Conservation (phyloP, 2,888 invertebrate species). For the Escarpia spicata region DNA sequence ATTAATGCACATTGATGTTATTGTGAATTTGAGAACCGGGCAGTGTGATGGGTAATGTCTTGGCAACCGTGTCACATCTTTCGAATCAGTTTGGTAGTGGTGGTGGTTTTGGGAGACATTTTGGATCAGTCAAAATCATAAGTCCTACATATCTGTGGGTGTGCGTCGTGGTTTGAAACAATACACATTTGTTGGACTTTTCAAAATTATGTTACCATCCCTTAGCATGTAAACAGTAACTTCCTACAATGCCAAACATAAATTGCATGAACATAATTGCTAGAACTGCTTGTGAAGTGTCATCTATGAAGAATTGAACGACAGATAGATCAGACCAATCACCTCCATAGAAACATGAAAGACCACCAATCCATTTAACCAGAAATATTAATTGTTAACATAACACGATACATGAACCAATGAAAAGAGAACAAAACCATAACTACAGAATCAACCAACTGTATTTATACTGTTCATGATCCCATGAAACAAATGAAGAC, state of each 20-base stretch:
- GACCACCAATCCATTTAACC: neutral
- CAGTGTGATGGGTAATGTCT: too few relatives aligned
- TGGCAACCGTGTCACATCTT: too few relatives aligned
- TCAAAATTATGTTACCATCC: too few relatives aligned
- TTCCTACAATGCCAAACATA: neutral
- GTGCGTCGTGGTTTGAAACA: too few relatives aligned
- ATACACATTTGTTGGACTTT: too few relatives aligned
- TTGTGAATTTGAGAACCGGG: too few relatives aligned
- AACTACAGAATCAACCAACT: neutral
- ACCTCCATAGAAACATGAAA: neutral
- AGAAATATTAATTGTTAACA: neutral
- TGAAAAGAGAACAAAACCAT: neutral
- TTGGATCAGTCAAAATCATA: too few relatives aligned
- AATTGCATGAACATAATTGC: neutral
- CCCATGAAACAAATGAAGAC: neutral
- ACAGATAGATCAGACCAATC: neutral
- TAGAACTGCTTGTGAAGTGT: neutral
- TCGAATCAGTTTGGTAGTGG: too few relatives aligned
- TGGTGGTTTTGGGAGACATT: too few relatives aligned
- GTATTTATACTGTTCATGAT: neutral
- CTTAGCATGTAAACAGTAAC: neutral
- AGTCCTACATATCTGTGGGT: too few relatives aligned
- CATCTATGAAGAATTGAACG: neutral
- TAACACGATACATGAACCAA: neutral
- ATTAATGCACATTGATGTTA: too few relatives aligned